Evolutionary conservation across 1,140 invertebrate genomes (phyloP), one percentile per base, ranked within the genome.

Genomic region (Psilanteris sp.): DNA sequence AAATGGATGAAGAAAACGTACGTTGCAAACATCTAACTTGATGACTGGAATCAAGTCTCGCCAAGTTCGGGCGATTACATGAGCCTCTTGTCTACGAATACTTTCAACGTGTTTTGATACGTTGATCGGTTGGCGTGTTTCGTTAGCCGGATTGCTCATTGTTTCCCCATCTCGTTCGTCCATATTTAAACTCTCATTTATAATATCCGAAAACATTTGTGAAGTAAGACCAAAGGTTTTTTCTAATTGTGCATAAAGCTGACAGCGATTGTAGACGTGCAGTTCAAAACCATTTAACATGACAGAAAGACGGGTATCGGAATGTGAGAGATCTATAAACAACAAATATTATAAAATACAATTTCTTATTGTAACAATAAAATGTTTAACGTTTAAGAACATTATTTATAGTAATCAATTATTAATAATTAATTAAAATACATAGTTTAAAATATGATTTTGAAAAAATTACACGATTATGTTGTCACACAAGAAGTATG

Each of bases 31-130:
- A 83, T 99, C 97, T 31, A 98, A 90, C 90, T 98, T 99, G 52
- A 98, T 98, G 15, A 98, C 96, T 36, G 98, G 98, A 81, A 99
- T 96, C 36, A 99, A 90, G 90, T 98, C 96, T 77, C 97, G 91
- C 96, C 98, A 98, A 1, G 96, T 96, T 75, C 94, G 91, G 0
- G 94, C 94, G 87, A 94, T 93, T 20, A 93, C 93, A 15, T 88
- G 87, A 50, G 85, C 86, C 44, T 88, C 85, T 43, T 87, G 84
- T 52, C 81, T 82, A 11, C 87, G 81, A 46, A 88, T 88, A 54
- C 82, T 87, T 46, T 88, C 84, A 8, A 88, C 84, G 16, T 81
- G 85, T 57, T 85, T 79, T 1, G 85, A 85, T 10, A 88, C 85
- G 34, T 94, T 93, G 0, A 93, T 92, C 54, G 93, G 89, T 44